phyloP scores from a whole-genome alignment of 2,113 vertebrate genomes.

The Nannobrachium achirus region DNA sequence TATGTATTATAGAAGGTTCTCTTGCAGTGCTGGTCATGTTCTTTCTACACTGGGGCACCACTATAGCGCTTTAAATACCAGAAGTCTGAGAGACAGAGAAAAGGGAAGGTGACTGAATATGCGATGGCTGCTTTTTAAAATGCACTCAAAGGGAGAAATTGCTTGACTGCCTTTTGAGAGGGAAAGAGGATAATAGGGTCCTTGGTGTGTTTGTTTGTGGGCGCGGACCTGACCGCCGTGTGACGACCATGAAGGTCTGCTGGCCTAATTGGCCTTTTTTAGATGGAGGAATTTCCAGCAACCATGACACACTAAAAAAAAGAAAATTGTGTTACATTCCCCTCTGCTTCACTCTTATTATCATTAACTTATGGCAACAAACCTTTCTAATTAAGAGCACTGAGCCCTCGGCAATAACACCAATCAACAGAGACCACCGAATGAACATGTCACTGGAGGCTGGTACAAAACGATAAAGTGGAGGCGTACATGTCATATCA shows the following conservation, averaged over 20 bases:
- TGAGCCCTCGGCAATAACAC: constrained; percentile 55
- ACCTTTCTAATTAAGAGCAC: constrained; percentile 62
- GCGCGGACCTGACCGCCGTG: constrained; percentile 51
- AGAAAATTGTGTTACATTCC: too few relatives aligned
- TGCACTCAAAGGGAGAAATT: constrained; percentile 38
- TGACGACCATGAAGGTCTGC: constrained; percentile 51
- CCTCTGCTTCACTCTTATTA: constrained; percentile 22
- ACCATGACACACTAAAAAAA: constrained; percentile 56
- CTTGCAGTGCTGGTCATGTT: background rate
- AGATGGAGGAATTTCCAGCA: constrained; percentile 65
- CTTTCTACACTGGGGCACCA: background rate
- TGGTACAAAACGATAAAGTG: constrained; percentile 44
- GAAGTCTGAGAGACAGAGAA: background rate
- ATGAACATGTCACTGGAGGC: constrained; percentile 26
- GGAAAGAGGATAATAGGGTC: constrained; percentile 60
- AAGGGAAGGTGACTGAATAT: constrained; percentile 1
- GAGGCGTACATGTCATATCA: constrained; percentile 5
- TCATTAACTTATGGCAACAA: constrained; percentile 59
- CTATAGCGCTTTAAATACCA: background rate
- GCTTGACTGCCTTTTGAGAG: constrained; percentile 46
- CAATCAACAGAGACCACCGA: constrained; percentile 26
- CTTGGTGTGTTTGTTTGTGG: constrained; percentile 67
- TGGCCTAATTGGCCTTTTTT: constrained; percentile 73
- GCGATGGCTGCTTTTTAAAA: constrained; percentile 79
- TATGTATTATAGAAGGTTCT: background rate